Evolutionary conservation across 2,113 vertebrate species (phyloP), one percentile per base, ranked within the genome.

Genomic region (Prunella himalayana): DNA sequence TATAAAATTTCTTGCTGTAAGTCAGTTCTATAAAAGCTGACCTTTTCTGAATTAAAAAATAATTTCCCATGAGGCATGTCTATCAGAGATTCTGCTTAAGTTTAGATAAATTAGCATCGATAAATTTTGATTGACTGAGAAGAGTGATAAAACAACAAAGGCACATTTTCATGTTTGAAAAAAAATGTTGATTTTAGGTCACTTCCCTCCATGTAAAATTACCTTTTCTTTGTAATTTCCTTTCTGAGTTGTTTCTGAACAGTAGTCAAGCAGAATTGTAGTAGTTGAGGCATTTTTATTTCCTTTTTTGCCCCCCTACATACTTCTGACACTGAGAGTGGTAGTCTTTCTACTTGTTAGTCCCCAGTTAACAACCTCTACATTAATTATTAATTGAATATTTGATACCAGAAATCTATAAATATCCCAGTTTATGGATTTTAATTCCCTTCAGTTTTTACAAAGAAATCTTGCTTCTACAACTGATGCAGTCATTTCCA

Each of bases 301-400:
- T 33, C 10, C 10, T 44, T 83, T 86, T 61, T 54, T 21, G 4
- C 1, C 19, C 5, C 10, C 8, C 0, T 31, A 33, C 3, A 5
- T 24, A 41, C 12, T 71, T 61, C 17, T 87, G 35, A 63, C 7
- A 75, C 41, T 47, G 78, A 53, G 16, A 65, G 21, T 44, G 37
- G 23, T 33, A 76, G 3, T 3, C 4, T 81, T 81, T 71, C n/a
- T 86, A 7, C 61, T 56, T 2, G 0, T 73, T 73, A 78, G 10
- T 59, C 22, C 5, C 5, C 25, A 2, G 22, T 47, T 94, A 53
- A n/a, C 11, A 84, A 70, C 3, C 9, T 53, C 15, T 75, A 31
- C 1, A 2, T 10, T 27, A 82, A 59, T 24, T 16, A 64, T 54
- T 42, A 79, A 71, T 15, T 59, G 23, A 88, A 80, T 63, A 65